phyloP scores from a whole-genome alignment of 2,888 invertebrate species.

The Myathropa florea region DNA sequence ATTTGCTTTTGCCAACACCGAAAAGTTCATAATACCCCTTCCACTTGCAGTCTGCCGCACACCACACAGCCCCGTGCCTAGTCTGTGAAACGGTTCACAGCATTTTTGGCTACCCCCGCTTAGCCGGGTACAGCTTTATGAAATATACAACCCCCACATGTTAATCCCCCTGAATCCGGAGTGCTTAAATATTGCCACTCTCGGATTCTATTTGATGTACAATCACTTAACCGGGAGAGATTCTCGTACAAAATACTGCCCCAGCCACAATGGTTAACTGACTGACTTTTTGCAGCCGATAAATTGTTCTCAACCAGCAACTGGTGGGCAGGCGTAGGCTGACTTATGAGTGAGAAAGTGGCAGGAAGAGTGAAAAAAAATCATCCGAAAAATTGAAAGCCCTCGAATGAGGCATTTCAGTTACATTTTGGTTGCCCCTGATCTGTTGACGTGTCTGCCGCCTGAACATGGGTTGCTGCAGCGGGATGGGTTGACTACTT shows the following conservation, averaged over 20 bases:
- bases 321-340: neutral
- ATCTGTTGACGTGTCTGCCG: neutral
- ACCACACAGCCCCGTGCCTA: too few species aligned
- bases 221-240: constrained; percentile 5
- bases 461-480: neutral
- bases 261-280: constrained; percentile 24
- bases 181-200: neutral
- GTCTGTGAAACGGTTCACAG: neutral
- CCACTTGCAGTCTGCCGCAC: neutral
- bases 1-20: too few species aligned
- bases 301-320: constrained; percentile 8
- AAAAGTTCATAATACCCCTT: neutral
- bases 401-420: neutral
- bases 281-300: constrained; percentile 34
- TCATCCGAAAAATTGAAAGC: neutral
- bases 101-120: neutral
- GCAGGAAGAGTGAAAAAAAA: neutral
- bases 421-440: neutral
- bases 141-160: neutral
- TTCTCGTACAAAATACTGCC: constrained; percentile 14
- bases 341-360: neutral
- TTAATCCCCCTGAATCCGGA: neutral
- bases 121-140: neutral
- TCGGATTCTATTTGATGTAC: constrained; percentile 1
- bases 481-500: neutral